Percentiles rank a stretch among this genome's conserved stretches.
Evolutionary conservation across 2,797 vertebrate genomes (phyloP).

Genomic region (Catostomus latipinnis): DNA sequence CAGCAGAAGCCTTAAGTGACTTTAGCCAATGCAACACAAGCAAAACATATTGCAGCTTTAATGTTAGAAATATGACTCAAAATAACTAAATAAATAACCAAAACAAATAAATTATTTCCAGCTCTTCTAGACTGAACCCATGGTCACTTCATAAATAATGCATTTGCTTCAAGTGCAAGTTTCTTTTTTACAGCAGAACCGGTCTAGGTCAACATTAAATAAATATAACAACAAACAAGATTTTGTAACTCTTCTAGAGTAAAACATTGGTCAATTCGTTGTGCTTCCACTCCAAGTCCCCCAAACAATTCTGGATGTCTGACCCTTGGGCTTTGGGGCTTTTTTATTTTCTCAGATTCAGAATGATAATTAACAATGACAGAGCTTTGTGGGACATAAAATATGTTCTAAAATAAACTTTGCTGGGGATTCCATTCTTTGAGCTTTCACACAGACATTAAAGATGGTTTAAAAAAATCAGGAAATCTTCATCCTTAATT

Average conservation of each 20-base stretch:
- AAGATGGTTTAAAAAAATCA: not conserved
- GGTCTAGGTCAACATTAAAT: not conserved
- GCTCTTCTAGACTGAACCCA: not conserved
- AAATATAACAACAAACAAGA: not conserved
- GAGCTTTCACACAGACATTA: not conserved
- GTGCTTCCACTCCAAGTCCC: not conserved
- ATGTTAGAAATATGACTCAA: not conserved
- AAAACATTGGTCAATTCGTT: not conserved
- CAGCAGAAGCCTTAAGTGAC: too few species aligned
- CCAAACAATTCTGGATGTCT: not conserved
- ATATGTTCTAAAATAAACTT: slow-evolving; percentile 2
- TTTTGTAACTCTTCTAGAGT: not conserved
- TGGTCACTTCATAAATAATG: not conserved
- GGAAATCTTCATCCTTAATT: not conserved
- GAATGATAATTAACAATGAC: slow-evolving; percentile 7
- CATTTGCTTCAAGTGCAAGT: not conserved
- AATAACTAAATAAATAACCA: not conserved
- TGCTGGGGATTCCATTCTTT: slow-evolving; percentile 13
- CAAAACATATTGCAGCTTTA: too few species aligned
- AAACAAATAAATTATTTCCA: not conserved
- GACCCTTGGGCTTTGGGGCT: not conserved
- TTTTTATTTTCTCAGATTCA: slow-evolving; percentile 20
- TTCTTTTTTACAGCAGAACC: not conserved
- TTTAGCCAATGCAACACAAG: too few species aligned
- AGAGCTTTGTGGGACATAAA: slow-evolving; percentile 4